phyloP scores from a whole-genome alignment of 2,888 invertebrate species.

The Lagria hirta region DNA sequence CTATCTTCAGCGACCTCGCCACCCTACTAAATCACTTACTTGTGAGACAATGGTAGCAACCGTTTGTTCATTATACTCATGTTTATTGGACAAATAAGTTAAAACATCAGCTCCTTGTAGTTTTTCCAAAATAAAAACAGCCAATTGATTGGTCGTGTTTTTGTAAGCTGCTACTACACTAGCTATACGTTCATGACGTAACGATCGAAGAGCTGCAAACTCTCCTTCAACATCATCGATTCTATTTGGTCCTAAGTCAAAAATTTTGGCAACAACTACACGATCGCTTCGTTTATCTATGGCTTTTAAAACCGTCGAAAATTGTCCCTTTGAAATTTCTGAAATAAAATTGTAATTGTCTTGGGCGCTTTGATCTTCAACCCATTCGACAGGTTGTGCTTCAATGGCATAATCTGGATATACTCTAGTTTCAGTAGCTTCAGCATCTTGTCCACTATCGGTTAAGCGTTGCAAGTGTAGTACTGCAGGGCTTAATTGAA shows the following conservation, averaged over 20 bases:
- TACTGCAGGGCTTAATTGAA: slow-evolving; percentile 81
- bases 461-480: slow-evolving; percentile 82
- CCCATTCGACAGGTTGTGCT: slow-evolving; percentile 73
- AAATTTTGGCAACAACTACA: slow-evolving; percentile 82
- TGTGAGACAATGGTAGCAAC: slow-evolving; percentile 86
- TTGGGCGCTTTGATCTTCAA: slow-evolving; percentile 65
- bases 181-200: slow-evolving; percentile 87
- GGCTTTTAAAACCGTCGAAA: slow-evolving; percentile 81
- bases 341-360: slow-evolving; percentile 84
- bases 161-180: slow-evolving; percentile 72
- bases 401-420: slow-evolving; percentile 75
- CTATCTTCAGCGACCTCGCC: no score
- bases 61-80: slow-evolving; percentile 91
- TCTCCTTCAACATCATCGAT: slow-evolving; percentile 73
- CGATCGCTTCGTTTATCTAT: slow-evolving; percentile 74
- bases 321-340: slow-evolving; percentile 80
- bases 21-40: slow-evolving; percentile 49
- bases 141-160: slow-evolving; percentile 63
- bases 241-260: slow-evolving; percentile 67
- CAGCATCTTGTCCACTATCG: slow-evolving; percentile 73
- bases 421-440: slow-evolving; percentile 63
- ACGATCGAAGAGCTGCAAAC: slow-evolving; percentile 77
- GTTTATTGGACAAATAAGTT: slow-evolving; percentile 82
- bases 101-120: slow-evolving; percentile 90
- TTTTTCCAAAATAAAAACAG: slow-evolving; percentile 77